phyloP scores from a whole-genome alignment of 2,797 vertebrate species.

The Sparus aurata region DNA sequence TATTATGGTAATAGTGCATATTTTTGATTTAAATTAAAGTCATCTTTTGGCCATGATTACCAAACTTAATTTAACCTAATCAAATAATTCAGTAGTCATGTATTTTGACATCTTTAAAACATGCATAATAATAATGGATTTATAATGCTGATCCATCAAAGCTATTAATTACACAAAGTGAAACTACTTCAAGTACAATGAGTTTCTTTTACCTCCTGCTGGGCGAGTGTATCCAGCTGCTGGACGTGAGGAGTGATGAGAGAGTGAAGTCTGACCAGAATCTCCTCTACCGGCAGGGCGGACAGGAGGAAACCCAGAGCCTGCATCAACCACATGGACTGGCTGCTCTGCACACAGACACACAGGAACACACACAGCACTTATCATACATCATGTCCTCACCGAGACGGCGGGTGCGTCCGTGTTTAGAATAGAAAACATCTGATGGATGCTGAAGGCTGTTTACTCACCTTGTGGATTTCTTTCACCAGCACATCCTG shows the following conservation, averaged over 20 bases:
- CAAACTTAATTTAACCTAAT: not conserved
- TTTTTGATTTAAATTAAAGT: too few species aligned
- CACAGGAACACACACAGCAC: constrained; percentile 25
- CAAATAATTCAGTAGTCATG: not conserved
- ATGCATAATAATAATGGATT: too few species aligned
- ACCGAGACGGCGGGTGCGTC: not conserved
- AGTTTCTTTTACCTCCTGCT: constrained; percentile 85
- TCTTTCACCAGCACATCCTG: constrained; percentile 95
- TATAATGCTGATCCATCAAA: too few species aligned
- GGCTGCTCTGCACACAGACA: constrained; percentile 90
- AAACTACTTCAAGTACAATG: not conserved
- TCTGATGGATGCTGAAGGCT: constrained; percentile 5
- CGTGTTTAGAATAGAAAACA: not conserved
- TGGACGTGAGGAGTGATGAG: constrained; percentile 96
- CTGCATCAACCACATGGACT: constrained; percentile 99
- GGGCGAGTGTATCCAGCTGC: constrained; percentile 93
- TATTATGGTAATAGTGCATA: too few species aligned
- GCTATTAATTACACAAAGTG: too few species aligned
- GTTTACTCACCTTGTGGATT: constrained; percentile 94
- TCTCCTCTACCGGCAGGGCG: constrained; percentile 92
- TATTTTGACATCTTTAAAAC: not conserved
- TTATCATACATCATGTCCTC: constrained; percentile 32
- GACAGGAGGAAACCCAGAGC: constrained; percentile 97
- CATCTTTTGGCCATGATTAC: too few species aligned
- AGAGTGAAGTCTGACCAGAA: constrained; percentile 92